Evolutionary conservation across 2,888 invertebrate genomes (phyloP).

Genomic region (Conomelus anceps): DNA sequence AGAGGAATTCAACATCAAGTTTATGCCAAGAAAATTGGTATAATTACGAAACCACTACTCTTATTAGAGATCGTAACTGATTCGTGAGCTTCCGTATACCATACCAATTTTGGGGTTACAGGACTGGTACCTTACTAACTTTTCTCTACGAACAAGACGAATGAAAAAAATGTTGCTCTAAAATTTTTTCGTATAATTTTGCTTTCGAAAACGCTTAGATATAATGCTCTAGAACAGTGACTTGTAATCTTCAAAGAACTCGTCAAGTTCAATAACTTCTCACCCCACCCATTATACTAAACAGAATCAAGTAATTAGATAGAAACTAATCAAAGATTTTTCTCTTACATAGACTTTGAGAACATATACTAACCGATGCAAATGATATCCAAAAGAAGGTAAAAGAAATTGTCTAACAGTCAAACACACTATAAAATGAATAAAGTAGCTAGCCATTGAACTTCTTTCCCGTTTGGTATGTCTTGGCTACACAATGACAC

Average conservation of each 20-base stretch:
- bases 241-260: not conserved
- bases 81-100: not conserved
- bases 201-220: too few relatives aligned
- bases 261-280: not conserved
- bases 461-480: conserved; percentile 2
- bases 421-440: not conserved
- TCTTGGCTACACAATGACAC: conserved; percentile 4
- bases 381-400: not conserved
- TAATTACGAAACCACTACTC: too few relatives aligned
- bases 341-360: not conserved
- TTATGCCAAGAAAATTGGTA: too few relatives aligned
- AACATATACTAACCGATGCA: not conserved
- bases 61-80: too few relatives aligned
- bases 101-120: not conserved
- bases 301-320: not conserved
- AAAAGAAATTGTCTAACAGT: not conserved
- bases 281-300: not conserved
- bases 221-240: not conserved
- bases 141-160: not conserved
- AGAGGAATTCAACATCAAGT: too few relatives aligned
- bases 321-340: not conserved
- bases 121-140: not conserved
- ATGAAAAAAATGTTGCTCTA: not conserved
- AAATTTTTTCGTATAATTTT: too few relatives aligned
- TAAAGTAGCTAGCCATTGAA: conserved; percentile 8